These are phyloP conservation scores for Xanthorhoe designata DNA, from an alignment of 2,888 invertebrate species.

Conservation along the genomic window DNA sequence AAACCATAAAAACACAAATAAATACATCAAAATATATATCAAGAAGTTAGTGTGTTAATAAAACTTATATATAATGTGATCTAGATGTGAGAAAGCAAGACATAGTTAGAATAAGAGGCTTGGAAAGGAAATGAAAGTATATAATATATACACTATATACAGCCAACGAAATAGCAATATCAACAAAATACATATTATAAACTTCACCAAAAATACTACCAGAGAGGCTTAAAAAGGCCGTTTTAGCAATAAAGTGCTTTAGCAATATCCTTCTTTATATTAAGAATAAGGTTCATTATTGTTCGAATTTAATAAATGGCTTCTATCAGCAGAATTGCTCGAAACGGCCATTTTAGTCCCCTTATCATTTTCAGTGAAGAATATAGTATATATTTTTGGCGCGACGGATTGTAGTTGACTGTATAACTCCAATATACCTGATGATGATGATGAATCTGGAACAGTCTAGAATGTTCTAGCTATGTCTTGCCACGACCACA, in stretches of 20 bases:
- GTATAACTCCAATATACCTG: constrained; percentile 59
- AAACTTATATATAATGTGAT: constrained; percentile 33
- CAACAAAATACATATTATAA: neutral
- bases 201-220: neutral
- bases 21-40: constrained; percentile 1
- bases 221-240: no score
- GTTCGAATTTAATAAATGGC: no score
- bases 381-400: neutral
- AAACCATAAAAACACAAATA: neutral
- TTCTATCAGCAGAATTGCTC: no score
- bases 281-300: no score
- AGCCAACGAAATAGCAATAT: neutral
- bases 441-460: constrained; percentile 51
- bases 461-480: constrained; percentile 56
- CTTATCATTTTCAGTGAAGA: neutral
- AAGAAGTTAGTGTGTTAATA: constrained; percentile 41
- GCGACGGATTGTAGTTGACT: neutral
- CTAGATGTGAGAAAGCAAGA: constrained; percentile 81
- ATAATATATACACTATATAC: constrained; percentile 52
- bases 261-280: no score
- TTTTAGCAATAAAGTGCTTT: no score
- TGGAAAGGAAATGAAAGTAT: constrained; percentile 52
- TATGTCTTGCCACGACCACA: constrained; percentile 85
- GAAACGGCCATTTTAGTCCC: no score
- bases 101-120: constrained; percentile 80